Evolutionary conservation across 2,113 vertebrate species (phyloP).

Genomic region (Zeus faber): DNA sequence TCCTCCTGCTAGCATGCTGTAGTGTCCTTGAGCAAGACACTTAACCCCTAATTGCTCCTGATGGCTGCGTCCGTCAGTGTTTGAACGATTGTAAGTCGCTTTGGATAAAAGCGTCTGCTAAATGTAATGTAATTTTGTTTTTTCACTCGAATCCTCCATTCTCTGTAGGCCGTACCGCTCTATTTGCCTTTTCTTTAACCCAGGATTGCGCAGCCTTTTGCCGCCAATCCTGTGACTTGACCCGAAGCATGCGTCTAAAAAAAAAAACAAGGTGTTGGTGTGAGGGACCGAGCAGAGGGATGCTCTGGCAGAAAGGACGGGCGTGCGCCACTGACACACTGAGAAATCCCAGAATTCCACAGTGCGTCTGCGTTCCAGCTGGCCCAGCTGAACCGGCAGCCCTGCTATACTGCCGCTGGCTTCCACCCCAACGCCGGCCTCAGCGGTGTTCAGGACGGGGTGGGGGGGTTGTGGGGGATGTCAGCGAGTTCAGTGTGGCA

Average conservation of each 20-base stretch:
- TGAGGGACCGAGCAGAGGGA: not conserved
- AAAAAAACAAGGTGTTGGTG: constrained; percentile 22
- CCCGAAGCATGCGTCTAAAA: constrained; percentile 15
- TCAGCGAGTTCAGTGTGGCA: constrained; percentile 70
- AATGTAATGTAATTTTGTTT: too few species aligned
- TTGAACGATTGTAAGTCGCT: too few species aligned
- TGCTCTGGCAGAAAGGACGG: constrained; percentile 20
- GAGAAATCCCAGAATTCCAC: constrained; percentile 60
- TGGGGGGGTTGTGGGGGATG: constrained; percentile 45
- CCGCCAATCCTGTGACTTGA: constrained; percentile 9
- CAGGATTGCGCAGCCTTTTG: constrained; percentile 11
- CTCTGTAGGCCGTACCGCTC: too few species aligned
- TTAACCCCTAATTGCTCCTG: too few species aligned
- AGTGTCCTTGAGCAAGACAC: too few species aligned
- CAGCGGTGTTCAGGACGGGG: constrained; percentile 37
- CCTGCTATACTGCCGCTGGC: constrained; percentile 50
- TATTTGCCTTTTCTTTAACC: too few species aligned
- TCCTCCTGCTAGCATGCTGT: too few species aligned
- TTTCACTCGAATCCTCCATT: too few species aligned
- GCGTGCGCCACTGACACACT: constrained; percentile 51
- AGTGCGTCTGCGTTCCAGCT: constrained; percentile 59
- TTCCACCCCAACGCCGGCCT: constrained; percentile 56
- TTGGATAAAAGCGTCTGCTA: too few species aligned
- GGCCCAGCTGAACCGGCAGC: constrained; percentile 45
- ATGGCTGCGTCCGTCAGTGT: too few species aligned